Evolutionary conservation across 2,113 vertebrate species (phyloP), one percentile per base, ranked within the genome.

Genomic region (Dipodomys spectabilis): DNA sequence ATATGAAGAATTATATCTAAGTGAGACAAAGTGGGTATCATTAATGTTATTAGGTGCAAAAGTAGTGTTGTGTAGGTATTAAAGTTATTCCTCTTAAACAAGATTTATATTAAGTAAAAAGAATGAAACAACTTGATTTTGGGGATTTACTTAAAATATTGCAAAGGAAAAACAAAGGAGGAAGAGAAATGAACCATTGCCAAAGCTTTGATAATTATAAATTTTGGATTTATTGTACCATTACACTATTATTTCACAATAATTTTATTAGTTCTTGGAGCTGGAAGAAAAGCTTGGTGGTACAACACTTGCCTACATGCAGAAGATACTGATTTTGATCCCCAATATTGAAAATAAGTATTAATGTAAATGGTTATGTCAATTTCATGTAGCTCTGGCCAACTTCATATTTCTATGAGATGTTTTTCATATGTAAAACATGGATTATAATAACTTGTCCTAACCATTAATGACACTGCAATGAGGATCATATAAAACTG

Each of bases 401-500:
- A 68, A 30, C 81, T 80, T 65, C 88, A 79, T 82, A 8, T 71
- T 82, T 88, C 28, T 83, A 45, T 74, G 20, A 91, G 57, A n/a
- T 9, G 32, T 89, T 84, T 79, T 92, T 81, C 25, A 62, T 62
- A 68, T 49, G 15, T 90, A 60, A 83, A 95, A 77, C 68, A 28
- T n/a, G 89, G 64, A 44, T 81, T 32, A 64, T 93, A 72, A 83
- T 57, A 87, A 85, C 20, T 82, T 83, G 22, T 80, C 68, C 77
- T 93, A 87, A 86, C 28, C 45, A 53, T 86, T 93, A 91, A 89
- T 2, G 88, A 83, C 5, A 7, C 23, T 60, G 8, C 60, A 74
- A 16, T 73, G 44, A 94, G 71, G 27, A 44, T 81, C 81, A 64
- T 77, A 49, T 60, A 82, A 92, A 95, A 83, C 53, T 57, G 53